phyloP scores from a whole-genome alignment of 2,888 invertebrate genomes.

The Ecliptopera silaceata region DNA sequence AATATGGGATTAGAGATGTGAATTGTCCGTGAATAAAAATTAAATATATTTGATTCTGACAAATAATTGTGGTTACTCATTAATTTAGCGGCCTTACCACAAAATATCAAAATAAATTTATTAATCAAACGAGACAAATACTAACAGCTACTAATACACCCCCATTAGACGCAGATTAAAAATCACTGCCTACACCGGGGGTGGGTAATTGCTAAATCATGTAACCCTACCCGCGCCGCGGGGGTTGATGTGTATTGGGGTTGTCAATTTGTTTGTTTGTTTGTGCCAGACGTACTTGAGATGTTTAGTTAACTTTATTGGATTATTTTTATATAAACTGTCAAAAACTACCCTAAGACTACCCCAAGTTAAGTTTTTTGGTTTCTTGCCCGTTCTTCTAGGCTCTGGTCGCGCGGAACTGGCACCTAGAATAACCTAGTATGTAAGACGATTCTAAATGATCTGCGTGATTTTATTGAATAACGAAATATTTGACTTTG shows the following conservation, averaged over 20 bases:
- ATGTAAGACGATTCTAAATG: too few species aligned
- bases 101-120: conserved; percentile 11
- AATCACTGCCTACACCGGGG: conserved; percentile 40
- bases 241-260: conserved; percentile 25
- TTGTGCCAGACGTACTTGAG: conserved; percentile 5
- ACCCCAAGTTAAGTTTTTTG: too few species aligned
- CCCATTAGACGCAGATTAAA: conserved; percentile 48
- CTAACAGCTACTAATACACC: conserved; percentile 36
- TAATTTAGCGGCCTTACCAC: neutral
- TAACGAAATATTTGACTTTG: too few species aligned
- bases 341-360: too few species aligned
- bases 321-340: conserved; percentile 2
- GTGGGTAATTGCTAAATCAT: conserved; percentile 62
- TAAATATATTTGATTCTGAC: too few species aligned
- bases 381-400: too few species aligned
- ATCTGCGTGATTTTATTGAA: too few species aligned
- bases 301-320: conserved; percentile 12
- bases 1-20: too few species aligned
- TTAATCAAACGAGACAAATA: conserved; percentile 14
- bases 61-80: too few species aligned
- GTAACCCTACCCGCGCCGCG: conserved; percentile 47
- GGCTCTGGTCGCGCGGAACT: too few species aligned
- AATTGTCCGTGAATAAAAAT: too few species aligned
- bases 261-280: conserved; percentile 29
- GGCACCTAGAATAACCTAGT: too few species aligned